Percentiles rank a stretch among this genome's conserved stretches.
Conservation (phyloP, 2,888 invertebrate genomes). For the Helleia helle region DNA sequence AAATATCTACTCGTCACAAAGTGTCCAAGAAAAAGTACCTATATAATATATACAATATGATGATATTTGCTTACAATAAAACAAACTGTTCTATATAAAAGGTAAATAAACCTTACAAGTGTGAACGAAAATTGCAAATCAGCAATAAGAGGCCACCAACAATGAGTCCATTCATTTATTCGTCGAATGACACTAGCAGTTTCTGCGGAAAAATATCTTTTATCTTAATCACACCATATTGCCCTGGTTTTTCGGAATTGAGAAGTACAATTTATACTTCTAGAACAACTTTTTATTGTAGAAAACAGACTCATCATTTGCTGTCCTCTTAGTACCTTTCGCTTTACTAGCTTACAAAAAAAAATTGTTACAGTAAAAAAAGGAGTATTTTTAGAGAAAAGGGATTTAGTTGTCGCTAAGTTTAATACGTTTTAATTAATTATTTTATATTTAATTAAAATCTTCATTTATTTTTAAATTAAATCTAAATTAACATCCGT, state of each 20-base stretch:
- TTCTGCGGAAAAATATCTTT: conserved; percentile 4
- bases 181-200: not conserved
- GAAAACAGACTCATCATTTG: not conserved
- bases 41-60: not conserved
- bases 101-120: not conserved
- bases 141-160: conserved; percentile 1
- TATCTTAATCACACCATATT: not conserved
- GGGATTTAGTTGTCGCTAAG: too few species aligned
- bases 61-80: not conserved
- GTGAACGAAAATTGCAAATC: conserved; percentile 4
- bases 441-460: too few species aligned
- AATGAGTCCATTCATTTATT: not conserved
- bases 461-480: too few species aligned
- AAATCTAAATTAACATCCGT: too few species aligned
- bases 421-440: too few species aligned
- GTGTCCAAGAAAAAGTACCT: too few species aligned
- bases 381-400: too few species aligned
- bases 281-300: not conserved
- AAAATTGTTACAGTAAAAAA: too few species aligned
- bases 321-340: not conserved
- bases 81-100: not conserved
- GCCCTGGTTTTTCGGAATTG: not conserved
- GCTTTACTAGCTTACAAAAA: too few species aligned
- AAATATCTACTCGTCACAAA: too few species aligned
- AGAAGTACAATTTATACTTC: not conserved